Conservation (phyloP, 2,888 invertebrate genomes). For the Trachelus iudaicus region DNA sequence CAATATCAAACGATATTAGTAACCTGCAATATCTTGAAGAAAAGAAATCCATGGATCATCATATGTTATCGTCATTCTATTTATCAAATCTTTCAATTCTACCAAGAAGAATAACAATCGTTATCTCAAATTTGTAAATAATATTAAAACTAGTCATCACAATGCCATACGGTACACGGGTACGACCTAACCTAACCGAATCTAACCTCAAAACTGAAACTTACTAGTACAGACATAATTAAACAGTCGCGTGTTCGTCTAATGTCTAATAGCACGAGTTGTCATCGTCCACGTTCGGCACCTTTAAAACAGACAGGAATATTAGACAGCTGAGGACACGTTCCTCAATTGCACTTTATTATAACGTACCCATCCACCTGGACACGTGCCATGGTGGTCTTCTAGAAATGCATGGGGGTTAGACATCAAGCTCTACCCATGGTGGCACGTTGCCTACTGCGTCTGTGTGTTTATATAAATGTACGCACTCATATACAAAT, state of each 20-base stretch:
- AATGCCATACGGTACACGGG: neutral
- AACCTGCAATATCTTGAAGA: neutral
- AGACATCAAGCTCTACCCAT: neutral
- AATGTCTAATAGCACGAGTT: neutral
- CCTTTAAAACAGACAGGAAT: constrained; percentile 30
- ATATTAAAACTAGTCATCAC: neutral
- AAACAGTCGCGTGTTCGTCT: neutral
- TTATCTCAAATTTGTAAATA: neutral
- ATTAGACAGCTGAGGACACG: constrained; percentile 55
- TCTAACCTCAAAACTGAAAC: neutral
- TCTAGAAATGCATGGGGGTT: constrained; percentile 26
- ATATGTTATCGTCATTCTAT: neutral
- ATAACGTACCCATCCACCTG: constrained; percentile 60
- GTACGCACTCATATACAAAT: neutral
- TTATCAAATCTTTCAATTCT: neutral
- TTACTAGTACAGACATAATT: neutral
- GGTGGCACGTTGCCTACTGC: neutral
- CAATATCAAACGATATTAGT: neutral
- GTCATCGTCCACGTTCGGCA: neutral
- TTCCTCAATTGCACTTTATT: constrained; percentile 33
- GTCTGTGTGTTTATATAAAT: neutral
- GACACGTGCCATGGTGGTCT: constrained; percentile 43
- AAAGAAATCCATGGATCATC: neutral
- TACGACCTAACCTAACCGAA: neutral
- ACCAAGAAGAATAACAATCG: neutral